These are phyloP conservation scores for Branchinecta lynchi DNA, from an alignment of 1,140 invertebrate genomes.

Conservation along the genomic window DNA sequence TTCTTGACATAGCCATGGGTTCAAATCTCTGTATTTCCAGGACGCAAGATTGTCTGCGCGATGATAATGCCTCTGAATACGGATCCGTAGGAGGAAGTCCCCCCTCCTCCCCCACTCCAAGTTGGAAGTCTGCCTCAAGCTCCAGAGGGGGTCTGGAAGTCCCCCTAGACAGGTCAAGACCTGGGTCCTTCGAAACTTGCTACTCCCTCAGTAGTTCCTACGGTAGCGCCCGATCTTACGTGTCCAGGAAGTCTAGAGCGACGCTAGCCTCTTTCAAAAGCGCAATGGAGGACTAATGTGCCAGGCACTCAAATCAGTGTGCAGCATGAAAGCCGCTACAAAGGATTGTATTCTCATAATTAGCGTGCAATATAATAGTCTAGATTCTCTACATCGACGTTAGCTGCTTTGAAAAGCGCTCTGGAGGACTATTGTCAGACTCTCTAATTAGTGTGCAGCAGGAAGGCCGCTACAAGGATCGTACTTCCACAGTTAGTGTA, in stretches of 20 bases:
- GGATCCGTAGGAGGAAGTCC: not conserved
- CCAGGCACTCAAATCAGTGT: too few relatives aligned
- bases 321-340: too few relatives aligned
- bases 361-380: too few relatives aligned
- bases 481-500: too few relatives aligned
- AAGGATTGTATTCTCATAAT: too few relatives aligned
- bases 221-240: not conserved
- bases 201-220: not conserved
- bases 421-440: too few relatives aligned
- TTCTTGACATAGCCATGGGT: too few relatives aligned
- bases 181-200: not conserved
- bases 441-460: too few relatives aligned
- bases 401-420: too few relatives aligned
- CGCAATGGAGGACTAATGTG: not conserved
- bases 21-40: not conserved
- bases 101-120: not conserved
- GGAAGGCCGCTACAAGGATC: too few relatives aligned
- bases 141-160: not conserved
- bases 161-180: not conserved
- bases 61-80: not conserved
- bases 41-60: not conserved
- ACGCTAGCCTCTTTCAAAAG: constrained; percentile 6
- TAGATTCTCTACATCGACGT: too few relatives aligned
- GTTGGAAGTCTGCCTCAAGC: not conserved
- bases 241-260: not conserved